Base-by-base conservation (phyloP, 2,797 vertebrate species). In the Pseudochirops cupreus region DNA sequence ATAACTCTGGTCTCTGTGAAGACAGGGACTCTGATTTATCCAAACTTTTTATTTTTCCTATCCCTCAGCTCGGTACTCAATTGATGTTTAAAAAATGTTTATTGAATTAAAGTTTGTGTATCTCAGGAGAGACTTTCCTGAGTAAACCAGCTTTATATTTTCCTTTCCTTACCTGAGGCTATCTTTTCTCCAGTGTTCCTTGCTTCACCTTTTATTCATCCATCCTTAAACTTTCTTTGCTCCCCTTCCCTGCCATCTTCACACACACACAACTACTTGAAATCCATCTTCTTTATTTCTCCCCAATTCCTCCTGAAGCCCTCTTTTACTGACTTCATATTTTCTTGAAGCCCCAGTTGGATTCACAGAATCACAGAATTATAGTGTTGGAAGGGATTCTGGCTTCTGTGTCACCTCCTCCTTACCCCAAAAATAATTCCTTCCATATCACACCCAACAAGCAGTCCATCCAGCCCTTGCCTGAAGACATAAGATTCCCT, bases 221-320 rank as follows among this genome's bases (percentile, higher is more conserved):
- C 74, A 87, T 87, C 46, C 74, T 87, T 87, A 46, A 87, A 87
- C 39, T 87, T 87, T 87, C 74, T 87, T 87, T 87, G 39, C 74
- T 46, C n/a, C 74, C 39, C 74, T 87, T 87, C 39, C 39, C 74
- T 87, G 39, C 3, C 39, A 50, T 87, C 67, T 46, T 12, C 13
- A 3, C 9, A 21, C 39, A 16, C 3, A 24, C 7, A 10, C 74
- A 87, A 87, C 74, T 87, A 87, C 39, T 46, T 87, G 39, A 87
- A 26, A 87, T 87, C 39, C 74, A 87, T 87, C 74, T 87, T 87
- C 74, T 87, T 87, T 87, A 87, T 87, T 46, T 87, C 74, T 46
- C 39, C 39, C 74, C 74, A 26, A 1, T 46, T 46, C 1, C 74
- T 50, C 74, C 74, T 46, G 74, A 87, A 87, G 21, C 74, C 74